Evolutionary conservation across 2,888 invertebrate genomes (phyloP).

Genomic region (Nomada hirtipes): DNA sequence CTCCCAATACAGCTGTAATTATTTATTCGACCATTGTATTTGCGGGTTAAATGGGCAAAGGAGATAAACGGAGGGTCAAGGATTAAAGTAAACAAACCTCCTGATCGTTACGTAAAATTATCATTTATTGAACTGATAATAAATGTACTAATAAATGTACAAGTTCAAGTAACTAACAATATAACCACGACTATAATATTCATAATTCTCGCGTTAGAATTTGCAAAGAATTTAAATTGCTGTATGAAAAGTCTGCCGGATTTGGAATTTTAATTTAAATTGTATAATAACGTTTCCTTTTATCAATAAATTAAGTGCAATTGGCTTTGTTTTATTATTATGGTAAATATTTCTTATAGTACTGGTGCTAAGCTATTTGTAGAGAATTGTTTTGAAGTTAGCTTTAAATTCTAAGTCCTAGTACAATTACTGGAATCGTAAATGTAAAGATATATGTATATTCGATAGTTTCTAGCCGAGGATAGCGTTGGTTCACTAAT

Average conservation of each 20-base stretch:
- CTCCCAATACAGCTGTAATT: conserved; percentile 58
- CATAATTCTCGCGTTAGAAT: not conserved
- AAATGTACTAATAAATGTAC: conserved; percentile 4
- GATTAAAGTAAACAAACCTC: conserved; percentile 62
- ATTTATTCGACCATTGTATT: conserved; percentile 31
- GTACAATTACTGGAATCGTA: no score
- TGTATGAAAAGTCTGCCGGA: no score
- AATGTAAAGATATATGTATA: not conserved
- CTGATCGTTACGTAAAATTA: conserved; percentile 35
- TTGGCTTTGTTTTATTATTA: no score
- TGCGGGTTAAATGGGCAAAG: conserved; percentile 26
- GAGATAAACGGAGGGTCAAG: conserved; percentile 63
- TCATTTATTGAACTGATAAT: conserved; percentile 52
- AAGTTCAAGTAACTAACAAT: not conserved
- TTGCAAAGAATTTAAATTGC: not conserved
- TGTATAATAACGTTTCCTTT: no score
- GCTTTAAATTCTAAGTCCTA: no score
- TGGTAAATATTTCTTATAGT: no score
- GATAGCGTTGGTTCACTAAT: not conserved
- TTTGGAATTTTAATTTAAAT: no score
- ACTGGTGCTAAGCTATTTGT: no score
- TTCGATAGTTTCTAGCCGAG: not conserved
- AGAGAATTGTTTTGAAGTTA: no score
- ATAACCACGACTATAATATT: no score
- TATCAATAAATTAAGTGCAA: no score